A percentile compares a stretch with the other conserved stretches of the same genome.
These are phyloP conservation scores for Conus ventricosus DNA, from an alignment of 1,140 invertebrate species.

Conservation along the genomic window DNA sequence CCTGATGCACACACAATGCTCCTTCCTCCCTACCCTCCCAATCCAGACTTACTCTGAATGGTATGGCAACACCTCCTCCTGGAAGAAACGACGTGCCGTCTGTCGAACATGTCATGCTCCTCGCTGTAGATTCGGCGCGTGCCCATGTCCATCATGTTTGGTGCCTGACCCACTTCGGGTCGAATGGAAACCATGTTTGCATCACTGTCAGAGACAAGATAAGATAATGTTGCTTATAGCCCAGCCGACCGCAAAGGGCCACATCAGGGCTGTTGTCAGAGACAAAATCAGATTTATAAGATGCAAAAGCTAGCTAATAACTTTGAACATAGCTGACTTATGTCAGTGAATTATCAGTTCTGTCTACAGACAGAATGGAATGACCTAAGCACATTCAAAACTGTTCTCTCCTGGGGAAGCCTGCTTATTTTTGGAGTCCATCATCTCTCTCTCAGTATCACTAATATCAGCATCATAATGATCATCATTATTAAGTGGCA, in stretches of 20 bases:
- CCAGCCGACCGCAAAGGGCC: neutral
- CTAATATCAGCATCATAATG: too few species aligned
- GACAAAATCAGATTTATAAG: neutral
- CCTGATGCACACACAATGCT: too few species aligned
- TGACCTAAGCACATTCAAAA: too few species aligned
- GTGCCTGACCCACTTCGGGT: slow-evolving; percentile 51
- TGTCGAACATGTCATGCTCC: slow-evolving; percentile 76
- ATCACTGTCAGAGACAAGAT: neutral
- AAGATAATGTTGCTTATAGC: neutral
- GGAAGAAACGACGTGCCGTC: slow-evolving; percentile 74
- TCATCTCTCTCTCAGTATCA: too few species aligned
- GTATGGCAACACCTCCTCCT: slow-evolving; percentile 75
- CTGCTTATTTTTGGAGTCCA: too few species aligned
- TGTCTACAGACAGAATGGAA: too few species aligned
- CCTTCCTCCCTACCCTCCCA: too few species aligned
- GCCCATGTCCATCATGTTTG: slow-evolving; percentile 75
- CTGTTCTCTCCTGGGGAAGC: too few species aligned
- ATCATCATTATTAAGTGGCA: too few species aligned
- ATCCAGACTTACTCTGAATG: slow-evolving; percentile 68
- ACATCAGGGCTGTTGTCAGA: neutral
- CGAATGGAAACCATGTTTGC: neutral
- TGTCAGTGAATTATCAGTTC: too few species aligned
- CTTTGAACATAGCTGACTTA: too few species aligned
- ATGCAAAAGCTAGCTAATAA: neutral
- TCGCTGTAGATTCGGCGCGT: slow-evolving; percentile 74